Conservation (phyloP, 1,140 invertebrate genomes). For the Thereuonema tuberculata region DNA sequence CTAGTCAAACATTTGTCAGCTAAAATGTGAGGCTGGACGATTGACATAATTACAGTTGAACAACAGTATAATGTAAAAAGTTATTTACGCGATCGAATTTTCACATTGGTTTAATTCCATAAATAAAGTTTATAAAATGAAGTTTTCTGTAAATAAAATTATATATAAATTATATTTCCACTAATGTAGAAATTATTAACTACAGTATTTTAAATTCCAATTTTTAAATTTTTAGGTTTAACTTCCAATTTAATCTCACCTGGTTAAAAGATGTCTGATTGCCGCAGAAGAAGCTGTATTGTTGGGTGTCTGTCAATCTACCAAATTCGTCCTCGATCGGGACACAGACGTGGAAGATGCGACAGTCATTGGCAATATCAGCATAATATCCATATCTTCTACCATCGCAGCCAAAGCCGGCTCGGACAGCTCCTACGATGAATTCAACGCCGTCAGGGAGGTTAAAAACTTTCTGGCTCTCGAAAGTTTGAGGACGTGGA, state of each 20-base stretch:
- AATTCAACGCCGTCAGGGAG: not conserved
- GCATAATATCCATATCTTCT: conserved; percentile 22
- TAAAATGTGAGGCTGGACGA: too few relatives aligned
- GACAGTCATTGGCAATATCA: conserved; percentile 20
- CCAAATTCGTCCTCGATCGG: conserved; percentile 16
- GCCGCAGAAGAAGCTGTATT: conserved; percentile 24
- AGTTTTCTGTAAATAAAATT: too few relatives aligned
- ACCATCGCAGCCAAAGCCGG: conserved; percentile 11
- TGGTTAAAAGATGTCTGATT: conserved; percentile 28
- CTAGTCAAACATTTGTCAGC: too few relatives aligned
- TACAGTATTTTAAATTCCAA: not conserved
- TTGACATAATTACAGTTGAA: too few relatives aligned
- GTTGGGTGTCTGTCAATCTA: not conserved
- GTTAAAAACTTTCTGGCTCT: not conserved
- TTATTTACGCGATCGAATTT: too few relatives aligned
- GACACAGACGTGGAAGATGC: conserved; percentile 23
- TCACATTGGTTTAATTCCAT: too few relatives aligned
- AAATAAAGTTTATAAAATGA: too few relatives aligned
- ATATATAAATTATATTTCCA: too few relatives aligned
- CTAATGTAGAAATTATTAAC: too few relatives aligned
- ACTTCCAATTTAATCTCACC: conserved; percentile 14
- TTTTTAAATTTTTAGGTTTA: not conserved
- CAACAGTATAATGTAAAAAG: too few relatives aligned
- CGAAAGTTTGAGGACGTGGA: not conserved
- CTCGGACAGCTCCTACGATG: not conserved